Base-by-base conservation (phyloP, 1,140 invertebrate species). In the Caenorhabditis latens region DNA sequence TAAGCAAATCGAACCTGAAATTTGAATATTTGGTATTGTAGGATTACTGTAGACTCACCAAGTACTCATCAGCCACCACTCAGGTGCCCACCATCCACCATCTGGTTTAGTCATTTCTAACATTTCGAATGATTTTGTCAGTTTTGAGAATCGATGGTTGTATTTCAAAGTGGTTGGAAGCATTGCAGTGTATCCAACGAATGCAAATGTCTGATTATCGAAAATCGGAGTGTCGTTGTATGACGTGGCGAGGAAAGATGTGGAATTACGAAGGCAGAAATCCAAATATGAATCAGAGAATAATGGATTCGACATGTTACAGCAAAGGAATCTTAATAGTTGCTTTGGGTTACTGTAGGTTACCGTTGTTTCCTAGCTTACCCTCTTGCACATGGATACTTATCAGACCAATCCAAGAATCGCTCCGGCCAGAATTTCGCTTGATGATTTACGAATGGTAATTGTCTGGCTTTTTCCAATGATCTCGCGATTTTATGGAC, bases 181-280 rank as follows among this genome's bases (percentile, higher is more conserved):
- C 53, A 92, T 67, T 16, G 90, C 91, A n/a, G 91, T 93, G 83
- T 92, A 92, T 19, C 91, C 91, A 46, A 93, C 89, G 9, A 92
- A 57, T 86, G 90, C 90, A 63, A 92, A 91, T 6, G 91, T 92
- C 19, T 53, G 58, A 75, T 91, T 91, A 84, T 91, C 91, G 86
- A 92, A 92, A 58, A 92, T 89, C 57, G 91, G 91, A 14, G 91
- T 92, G 82, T 92, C 91, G 85, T 92, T 92, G 85, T 92, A 92
- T 40, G 84, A 55, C 4, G 91, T 92, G 16, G 79, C 58, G 14
- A 92, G 87, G 46, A 90, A 85, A 0, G 89, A 82, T 9, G 91
- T 92, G n/a, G 91, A 92, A 32, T 92, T 87, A 21, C 91, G 89
- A 21, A 93, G 84, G 67, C 91, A 92, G 75, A 90, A 89, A 83